A percentile compares a stretch with the other conserved stretches of the same genome.
Conservation (phyloP, 2,797 vertebrate species). For the Staurois parvus region DNA sequence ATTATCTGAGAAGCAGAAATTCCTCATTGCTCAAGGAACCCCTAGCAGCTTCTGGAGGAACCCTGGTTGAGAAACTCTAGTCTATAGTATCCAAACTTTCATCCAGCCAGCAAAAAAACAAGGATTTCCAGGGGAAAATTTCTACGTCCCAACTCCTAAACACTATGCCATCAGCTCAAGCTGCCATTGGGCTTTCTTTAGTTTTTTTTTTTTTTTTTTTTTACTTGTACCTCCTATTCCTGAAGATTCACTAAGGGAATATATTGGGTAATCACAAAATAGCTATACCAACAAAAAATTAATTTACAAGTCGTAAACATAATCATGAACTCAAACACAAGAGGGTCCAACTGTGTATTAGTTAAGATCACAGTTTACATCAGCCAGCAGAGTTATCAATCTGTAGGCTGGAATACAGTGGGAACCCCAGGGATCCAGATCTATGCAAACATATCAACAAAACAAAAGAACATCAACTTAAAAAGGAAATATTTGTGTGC, state of each 20-base stretch:
- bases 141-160: too few species aligned
- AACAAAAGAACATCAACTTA: constrained; percentile 2
- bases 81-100: too few species aligned
- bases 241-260: neutral
- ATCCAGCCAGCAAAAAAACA: too few species aligned
- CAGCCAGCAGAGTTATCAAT: constrained; percentile 20
- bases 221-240: too few species aligned
- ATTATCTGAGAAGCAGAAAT: too few species aligned
- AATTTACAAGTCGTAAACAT: neutral
- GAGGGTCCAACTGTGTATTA: neutral
- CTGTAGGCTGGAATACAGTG: constrained; percentile 2
- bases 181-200: too few species aligned
- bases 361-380: constrained; percentile 24
- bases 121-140: too few species aligned
- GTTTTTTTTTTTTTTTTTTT: too few species aligned
- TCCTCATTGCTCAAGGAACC: too few species aligned
- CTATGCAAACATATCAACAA: constrained; percentile 27
- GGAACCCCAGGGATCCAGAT: constrained; percentile 7
- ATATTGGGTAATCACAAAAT: neutral
- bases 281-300: constrained; percentile 21
- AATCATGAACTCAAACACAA: constrained; percentile 40
- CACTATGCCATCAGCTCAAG: too few species aligned
- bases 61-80: too few species aligned
- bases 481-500: constrained; percentile 10
- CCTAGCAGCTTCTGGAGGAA: too few species aligned